These are phyloP conservation scores for Ophonus ardosiacus DNA, from an alignment of 2,888 invertebrate genomes.

Conservation along the genomic window DNA sequence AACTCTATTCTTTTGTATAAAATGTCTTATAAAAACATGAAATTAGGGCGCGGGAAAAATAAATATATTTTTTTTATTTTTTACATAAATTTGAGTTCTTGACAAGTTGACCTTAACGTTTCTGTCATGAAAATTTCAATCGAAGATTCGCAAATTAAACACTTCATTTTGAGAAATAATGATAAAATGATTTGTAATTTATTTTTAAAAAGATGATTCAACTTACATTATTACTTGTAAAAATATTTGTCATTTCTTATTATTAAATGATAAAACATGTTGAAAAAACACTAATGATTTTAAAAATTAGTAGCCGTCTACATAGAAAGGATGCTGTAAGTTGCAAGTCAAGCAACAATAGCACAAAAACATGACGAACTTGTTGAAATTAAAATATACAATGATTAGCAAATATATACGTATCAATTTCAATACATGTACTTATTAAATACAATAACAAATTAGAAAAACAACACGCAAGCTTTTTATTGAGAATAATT, in stretches of 20 bases:
- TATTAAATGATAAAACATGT: neutral
- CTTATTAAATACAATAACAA: slow-evolving; percentile 45
- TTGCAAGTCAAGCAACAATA: neutral
- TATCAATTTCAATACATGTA: slow-evolving; percentile 34
- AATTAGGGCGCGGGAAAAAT: too few relatives aligned
- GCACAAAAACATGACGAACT: neutral
- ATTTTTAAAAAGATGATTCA: neutral
- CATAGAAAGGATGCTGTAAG: neutral
- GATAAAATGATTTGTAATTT: too few relatives aligned
- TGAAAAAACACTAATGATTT: neutral
- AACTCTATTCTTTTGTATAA: too few relatives aligned
- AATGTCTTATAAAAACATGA: too few relatives aligned
- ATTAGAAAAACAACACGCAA: slow-evolving; percentile 11
- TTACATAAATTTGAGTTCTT: too few relatives aligned
- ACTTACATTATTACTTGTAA: neutral
- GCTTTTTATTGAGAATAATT: slow-evolving; percentile 14
- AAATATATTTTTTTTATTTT: too few relatives aligned
- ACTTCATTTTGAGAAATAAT: neutral
- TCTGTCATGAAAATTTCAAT: too few relatives aligned
- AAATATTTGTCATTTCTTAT: neutral
- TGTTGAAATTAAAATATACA: too few relatives aligned
- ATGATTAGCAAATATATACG: neutral
- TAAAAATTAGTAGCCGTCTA: neutral
- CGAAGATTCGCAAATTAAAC: too few relatives aligned
- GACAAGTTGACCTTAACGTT: too few relatives aligned